Percentiles rank a stretch among this genome's conserved stretches.
Conservation (phyloP, 2,113 vertebrate genomes). For the Pungitius pungitius region DNA sequence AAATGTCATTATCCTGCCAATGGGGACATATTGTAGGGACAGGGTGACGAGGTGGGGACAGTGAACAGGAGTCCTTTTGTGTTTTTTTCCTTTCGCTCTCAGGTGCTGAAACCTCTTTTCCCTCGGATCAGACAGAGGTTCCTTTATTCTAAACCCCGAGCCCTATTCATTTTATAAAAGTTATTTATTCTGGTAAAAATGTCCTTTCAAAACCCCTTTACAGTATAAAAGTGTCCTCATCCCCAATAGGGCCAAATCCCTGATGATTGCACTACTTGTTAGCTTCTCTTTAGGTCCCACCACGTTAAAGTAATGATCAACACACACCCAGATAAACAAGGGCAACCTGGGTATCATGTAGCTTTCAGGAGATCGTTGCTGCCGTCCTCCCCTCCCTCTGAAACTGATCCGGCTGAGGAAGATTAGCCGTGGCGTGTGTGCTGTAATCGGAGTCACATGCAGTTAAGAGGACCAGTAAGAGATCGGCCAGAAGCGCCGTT, state of each 20-base stretch:
- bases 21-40: slow-evolving; percentile 13
- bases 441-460: slow-evolving; percentile 77
- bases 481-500: slow-evolving; percentile 52
- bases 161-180: neutral
- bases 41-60: slow-evolving; percentile 14
- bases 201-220: too few species aligned
- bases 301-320: neutral
- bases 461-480: slow-evolving; percentile 49
- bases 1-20: neutral
- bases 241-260: neutral
- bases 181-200: neutral
- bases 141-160: slow-evolving; percentile 32
- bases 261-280: neutral
- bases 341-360: slow-evolving; percentile 43
- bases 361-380: slow-evolving; percentile 48
- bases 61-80: slow-evolving; percentile 59
- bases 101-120: slow-evolving; percentile 51
- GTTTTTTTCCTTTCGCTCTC: slow-evolving; percentile 20
- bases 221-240: neutral
- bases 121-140: slow-evolving; percentile 19
- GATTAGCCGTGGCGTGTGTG: slow-evolving; percentile 68
- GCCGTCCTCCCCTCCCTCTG: slow-evolving; percentile 52
- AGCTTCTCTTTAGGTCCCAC: neutral
- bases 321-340: neutral
- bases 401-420: slow-evolving; percentile 69